These are phyloP conservation scores for Leucoraja ocellata DNA, from an alignment of 2,797 vertebrate genomes.

Conservation along the genomic window DNA sequence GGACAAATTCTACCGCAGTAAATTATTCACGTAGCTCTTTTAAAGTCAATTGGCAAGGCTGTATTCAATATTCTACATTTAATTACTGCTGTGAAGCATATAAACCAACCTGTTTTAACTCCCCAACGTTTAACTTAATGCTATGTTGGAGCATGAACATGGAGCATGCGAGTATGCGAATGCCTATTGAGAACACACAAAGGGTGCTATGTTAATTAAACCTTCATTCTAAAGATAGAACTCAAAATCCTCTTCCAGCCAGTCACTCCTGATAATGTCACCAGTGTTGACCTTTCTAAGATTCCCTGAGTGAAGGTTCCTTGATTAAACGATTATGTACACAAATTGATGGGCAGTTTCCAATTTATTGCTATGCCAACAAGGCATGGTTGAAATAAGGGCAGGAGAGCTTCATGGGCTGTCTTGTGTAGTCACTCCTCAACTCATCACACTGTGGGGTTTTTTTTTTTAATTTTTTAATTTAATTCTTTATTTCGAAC, in stretches of 20 bases:
- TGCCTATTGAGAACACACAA: neutral
- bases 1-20: neutral
- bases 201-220: neutral
- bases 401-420: neutral
- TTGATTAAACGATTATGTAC: neutral
- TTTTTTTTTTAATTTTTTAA: too few relatives aligned
- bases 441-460: neutral
- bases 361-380: neutral
- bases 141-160: neutral
- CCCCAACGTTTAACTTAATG: neutral
- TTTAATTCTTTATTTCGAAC: too few relatives aligned
- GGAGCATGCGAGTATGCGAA: neutral
- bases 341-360: neutral
- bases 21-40: neutral
- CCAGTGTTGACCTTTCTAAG: neutral
- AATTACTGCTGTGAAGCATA: neutral
- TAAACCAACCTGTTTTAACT: neutral
- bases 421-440: too few relatives aligned
- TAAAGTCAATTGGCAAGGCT: neutral
- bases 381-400: neutral
- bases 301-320: neutral
- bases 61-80: neutral
- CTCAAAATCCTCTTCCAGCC: neutral
- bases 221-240: neutral
- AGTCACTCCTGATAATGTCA: neutral